Conservation (phyloP, 2,888 invertebrate genomes). For the Craniophora ligustri region DNA sequence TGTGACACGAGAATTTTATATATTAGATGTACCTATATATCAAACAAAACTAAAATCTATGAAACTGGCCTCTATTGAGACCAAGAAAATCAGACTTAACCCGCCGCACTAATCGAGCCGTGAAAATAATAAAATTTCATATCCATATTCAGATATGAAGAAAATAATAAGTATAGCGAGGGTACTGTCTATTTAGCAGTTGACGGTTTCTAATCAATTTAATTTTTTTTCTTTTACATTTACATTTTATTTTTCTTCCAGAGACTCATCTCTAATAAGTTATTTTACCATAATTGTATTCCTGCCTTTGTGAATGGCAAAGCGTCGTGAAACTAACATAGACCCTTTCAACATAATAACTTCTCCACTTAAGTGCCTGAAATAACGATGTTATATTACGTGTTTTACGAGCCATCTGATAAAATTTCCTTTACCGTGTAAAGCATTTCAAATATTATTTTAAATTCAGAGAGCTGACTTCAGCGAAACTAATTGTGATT, state of each 20-base stretch:
- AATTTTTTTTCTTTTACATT: neutral
- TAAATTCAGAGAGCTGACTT: constrained; percentile 19
- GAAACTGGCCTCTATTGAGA: too few relatives aligned
- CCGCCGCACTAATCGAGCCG: too few relatives aligned
- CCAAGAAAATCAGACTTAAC: too few relatives aligned
- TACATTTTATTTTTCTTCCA: neutral
- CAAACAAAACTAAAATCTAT: too few relatives aligned
- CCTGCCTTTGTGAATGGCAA: constrained; percentile 2
- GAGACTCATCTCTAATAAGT: neutral
- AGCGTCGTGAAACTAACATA: neutral
- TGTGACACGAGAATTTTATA: too few relatives aligned
- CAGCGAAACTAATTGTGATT: neutral
- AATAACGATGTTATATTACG: constrained; percentile 25
- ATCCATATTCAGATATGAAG: too few relatives aligned
- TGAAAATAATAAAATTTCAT: too few relatives aligned
- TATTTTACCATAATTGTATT: neutral
- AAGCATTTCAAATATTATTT: constrained; percentile 18
- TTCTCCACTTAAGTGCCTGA: constrained; percentile 17
- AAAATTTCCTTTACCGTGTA: constrained; percentile 7
- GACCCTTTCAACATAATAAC: constrained; percentile 26
- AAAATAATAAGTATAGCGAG: too few relatives aligned
- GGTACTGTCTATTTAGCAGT: too few relatives aligned
- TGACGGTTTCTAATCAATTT: too few relatives aligned
- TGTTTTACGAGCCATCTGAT: constrained; percentile 25
- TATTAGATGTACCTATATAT: too few relatives aligned